These are phyloP conservation scores for Melanogrammus aeglefinus DNA, from an alignment of 2,797 vertebrate species.

Conservation along the genomic window DNA sequence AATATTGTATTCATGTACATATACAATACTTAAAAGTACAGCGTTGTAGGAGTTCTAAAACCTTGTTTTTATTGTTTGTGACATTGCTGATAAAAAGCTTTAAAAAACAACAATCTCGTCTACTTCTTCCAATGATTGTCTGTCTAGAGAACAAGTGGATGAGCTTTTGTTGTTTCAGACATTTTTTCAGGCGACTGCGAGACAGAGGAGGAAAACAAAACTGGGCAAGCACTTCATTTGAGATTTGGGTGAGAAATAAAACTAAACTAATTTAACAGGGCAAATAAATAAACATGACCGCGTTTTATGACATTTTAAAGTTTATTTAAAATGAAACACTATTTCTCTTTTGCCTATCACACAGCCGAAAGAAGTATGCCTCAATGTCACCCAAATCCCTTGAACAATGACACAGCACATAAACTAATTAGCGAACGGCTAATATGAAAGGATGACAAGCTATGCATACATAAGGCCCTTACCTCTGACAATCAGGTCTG, in stretches of 20 bases:
- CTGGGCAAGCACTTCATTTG: neutral
- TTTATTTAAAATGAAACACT: neutral
- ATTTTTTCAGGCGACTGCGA: neutral
- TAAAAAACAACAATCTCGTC: neutral
- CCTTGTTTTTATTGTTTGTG: neutral
- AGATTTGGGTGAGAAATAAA: neutral
- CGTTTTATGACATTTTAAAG: neutral
- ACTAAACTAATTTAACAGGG: neutral
- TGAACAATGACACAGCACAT: conserved; percentile 3
- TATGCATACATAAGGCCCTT: conserved; percentile 35
- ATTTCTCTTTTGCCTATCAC: conserved; percentile 9
- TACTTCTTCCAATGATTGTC: neutral
- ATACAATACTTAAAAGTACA: neutral
- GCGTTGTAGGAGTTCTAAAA: neutral
- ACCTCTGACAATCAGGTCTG: conserved; percentile 86
- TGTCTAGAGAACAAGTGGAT: neutral
- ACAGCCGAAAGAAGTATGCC: conserved; percentile 20
- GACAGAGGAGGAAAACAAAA: neutral
- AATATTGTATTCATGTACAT: neutral
- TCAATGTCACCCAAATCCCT: neutral
- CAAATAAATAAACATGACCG: neutral
- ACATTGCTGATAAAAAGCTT: neutral
- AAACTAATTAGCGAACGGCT: neutral
- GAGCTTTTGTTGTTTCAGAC: neutral
- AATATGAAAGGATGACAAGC: neutral